These are phyloP conservation scores for Piaya cayana DNA, from an alignment of 2,113 vertebrate species.

Conservation along the genomic window DNA sequence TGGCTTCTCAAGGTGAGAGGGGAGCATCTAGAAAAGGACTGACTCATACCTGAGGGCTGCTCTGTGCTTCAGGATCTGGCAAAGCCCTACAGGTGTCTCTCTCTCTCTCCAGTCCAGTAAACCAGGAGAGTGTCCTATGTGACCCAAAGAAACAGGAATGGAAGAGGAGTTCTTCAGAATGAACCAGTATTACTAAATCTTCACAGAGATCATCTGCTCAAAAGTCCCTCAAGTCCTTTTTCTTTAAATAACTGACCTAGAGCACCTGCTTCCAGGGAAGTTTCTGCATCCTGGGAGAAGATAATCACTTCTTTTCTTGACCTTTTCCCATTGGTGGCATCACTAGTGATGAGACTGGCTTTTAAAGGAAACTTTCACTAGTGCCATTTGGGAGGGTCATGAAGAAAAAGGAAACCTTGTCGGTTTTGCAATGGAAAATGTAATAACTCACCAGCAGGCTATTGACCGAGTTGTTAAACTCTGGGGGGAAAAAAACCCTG, in stretches of 20 bases:
- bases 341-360: neutral
- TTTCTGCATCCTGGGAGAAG: neutral
- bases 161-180: neutral
- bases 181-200: neutral
- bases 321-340: neutral
- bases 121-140: neutral
- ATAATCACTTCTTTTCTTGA: neutral
- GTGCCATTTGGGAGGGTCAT: neutral
- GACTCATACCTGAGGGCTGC: neutral
- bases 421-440: constrained; percentile 43
- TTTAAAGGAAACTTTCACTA: neutral
- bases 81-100: neutral
- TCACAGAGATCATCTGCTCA: neutral
- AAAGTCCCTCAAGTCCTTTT: neutral
- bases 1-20: neutral
- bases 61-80: neutral
- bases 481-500: neutral
- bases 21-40: neutral
- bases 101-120: neutral
- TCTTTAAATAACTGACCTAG: constrained; percentile 17
- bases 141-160: neutral
- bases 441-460: constrained; percentile 35
- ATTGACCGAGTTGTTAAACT: constrained; percentile 23
- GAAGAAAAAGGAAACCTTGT: constrained; percentile 29
- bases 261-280: neutral